Evolutionary conservation across 2,113 vertebrate genomes (phyloP), one percentile per base, ranked within the genome.

Genomic region (Laterallus jamaicensis): DNA sequence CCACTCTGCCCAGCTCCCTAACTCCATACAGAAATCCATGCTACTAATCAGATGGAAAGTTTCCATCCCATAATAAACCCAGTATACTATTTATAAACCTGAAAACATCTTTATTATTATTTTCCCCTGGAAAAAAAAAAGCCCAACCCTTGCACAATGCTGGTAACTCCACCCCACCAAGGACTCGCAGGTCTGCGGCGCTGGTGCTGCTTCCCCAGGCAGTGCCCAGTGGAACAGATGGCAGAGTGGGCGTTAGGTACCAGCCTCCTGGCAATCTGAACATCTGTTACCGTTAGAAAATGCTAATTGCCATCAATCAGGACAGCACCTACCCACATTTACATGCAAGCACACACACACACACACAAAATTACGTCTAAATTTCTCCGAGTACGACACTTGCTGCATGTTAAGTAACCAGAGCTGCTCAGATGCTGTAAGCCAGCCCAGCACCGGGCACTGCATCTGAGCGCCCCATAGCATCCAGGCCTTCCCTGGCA

Each of bases 291-390:
- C 97, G 98, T 98, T 98, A 99, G 97, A 98, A 98, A 98, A 99
- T 99, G 98, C 98, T 99, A 99, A 99, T 99, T 99, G 98, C 98
- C 98, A 98, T 99, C 98, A 98, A 98, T 98, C 98, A 99, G 98
- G 98, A 98, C 98, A 98, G 98, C 98, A 98, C 98, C 98, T 98
- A 97, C 96, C 98, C 98, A 97, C 98, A 99, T 98, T 98, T 97
- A 98, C 97, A 98, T 98, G 98, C 98, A 93, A 96, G 97, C 93
- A 88, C 91, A 47, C 44, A 47, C 44, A 44, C 44, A 44, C 44
- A 47, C 44, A 47, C 44, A 47, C 44, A 86, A 97, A 98, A 97
- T 97, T 96, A 98, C 96, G 95, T 98, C 98, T 98, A 98, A 98
- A 98, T 99, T 97, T 98, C 98, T 97, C 96, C 55, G 26, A 82